Conservation (phyloP, 2,113 vertebrate genomes). For the Otolemur garnettii region DNA sequence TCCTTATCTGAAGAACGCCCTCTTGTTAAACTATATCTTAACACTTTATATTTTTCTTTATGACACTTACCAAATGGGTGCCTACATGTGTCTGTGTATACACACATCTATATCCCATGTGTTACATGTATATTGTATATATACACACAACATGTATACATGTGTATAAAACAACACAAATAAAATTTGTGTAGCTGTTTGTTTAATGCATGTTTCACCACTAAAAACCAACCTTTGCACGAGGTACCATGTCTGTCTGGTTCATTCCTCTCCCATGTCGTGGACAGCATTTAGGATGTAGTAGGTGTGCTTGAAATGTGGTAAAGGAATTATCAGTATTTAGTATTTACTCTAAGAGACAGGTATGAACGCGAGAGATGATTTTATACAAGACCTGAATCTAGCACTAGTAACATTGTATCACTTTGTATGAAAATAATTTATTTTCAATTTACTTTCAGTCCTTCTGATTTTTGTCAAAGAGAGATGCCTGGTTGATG, state of each 20-base stretch:
- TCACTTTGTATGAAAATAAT: neutral
- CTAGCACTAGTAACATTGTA: neutral
- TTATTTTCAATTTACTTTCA: slow-evolving; percentile 36
- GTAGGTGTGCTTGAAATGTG: neutral
- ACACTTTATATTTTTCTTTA: neutral
- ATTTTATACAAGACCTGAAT: neutral
- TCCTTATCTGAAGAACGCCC: neutral
- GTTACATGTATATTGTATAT: neutral
- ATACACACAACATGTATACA: neutral
- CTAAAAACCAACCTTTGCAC: neutral
- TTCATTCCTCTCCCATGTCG: neutral
- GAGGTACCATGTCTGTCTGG: neutral
- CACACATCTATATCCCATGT: neutral
- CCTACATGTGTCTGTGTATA: too few relatives aligned
- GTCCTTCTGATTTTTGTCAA: slow-evolving; percentile 44
- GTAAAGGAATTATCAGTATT: neutral
- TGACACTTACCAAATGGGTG: neutral
- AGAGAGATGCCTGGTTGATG: slow-evolving; percentile 14
- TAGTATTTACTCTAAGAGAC: neutral
- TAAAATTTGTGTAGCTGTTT: neutral
- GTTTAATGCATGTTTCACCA: neutral
- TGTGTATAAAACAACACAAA: neutral
- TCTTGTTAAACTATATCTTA: neutral
- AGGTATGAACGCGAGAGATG: neutral
- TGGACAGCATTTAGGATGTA: neutral